phyloP scores from a whole-genome alignment of 2,797 vertebrate species.

The Erithacus rubecula region DNA sequence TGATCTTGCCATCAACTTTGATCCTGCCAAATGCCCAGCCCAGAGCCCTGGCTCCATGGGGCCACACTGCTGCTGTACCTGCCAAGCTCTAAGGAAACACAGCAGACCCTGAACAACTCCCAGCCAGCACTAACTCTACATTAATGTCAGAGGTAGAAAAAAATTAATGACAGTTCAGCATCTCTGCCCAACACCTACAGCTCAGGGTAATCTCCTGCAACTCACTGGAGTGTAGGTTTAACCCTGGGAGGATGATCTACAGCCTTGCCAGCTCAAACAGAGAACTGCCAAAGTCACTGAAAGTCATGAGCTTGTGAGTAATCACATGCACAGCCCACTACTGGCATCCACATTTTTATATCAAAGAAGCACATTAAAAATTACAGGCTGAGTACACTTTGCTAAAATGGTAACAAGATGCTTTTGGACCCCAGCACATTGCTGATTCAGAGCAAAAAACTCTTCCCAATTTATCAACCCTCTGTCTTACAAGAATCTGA shows the following conservation, averaged over 20 bases:
- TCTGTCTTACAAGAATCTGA: neutral
- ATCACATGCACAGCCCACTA: neutral
- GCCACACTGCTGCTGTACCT: neutral
- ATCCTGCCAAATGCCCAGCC: neutral
- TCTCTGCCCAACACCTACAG: neutral
- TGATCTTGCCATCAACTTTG: neutral
- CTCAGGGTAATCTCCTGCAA: neutral
- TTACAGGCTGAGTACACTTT: neutral
- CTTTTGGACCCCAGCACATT: neutral
- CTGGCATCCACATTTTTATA: neutral
- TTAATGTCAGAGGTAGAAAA: neutral
- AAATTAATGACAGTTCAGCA: neutral
- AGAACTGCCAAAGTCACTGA: neutral
- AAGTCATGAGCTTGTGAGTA: neutral
- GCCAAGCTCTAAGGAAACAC: neutral
- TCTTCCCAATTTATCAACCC: neutral
- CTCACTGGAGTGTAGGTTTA: neutral
- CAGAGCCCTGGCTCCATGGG: fast-evolving
- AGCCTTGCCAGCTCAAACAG: neutral
- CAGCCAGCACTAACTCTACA: neutral
- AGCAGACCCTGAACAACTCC: neutral
- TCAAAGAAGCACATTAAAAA: neutral
- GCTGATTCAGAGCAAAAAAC: neutral
- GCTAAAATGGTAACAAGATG: neutral
- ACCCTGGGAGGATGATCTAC: neutral